Percentiles rank a stretch among this genome's conserved stretches.
Evolutionary conservation across 1,140 invertebrate species (phyloP).

Genomic region (Cyclargus thomasi): DNA sequence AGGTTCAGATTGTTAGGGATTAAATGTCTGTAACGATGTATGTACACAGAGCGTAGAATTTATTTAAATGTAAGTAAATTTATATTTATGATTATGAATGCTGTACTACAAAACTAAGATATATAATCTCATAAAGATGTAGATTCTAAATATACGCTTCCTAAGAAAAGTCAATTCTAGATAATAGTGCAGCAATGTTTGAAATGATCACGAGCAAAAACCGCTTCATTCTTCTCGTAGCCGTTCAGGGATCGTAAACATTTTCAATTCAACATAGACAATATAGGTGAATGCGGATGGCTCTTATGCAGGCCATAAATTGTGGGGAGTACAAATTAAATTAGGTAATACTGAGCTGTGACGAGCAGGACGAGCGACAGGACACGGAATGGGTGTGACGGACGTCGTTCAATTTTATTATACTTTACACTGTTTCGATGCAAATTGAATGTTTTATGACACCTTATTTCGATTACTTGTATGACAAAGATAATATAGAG

Average conservation of each 20-base stretch:
- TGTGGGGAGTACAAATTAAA: slow-evolving; percentile 69
- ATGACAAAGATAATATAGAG: background rate
- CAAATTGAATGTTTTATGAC: background rate
- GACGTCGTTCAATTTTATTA: slow-evolving; percentile 25
- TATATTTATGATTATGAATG: no score
- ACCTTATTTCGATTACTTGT: background rate
- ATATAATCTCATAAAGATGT: no score
- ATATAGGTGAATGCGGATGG: slow-evolving; percentile 48
- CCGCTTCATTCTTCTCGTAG: background rate
- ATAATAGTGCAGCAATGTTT: background rate
- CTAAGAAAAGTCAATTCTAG: no score
- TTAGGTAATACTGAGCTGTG: slow-evolving; percentile 67
- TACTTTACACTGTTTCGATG: slow-evolving; percentile 1
- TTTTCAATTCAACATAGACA: slow-evolving; percentile 23
- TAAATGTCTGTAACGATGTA: no score
- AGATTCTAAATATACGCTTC: no score
- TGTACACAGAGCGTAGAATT: no score
- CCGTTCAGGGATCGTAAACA: background rate
- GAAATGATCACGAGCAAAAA: background rate
- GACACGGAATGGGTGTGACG: slow-evolving; percentile 67
- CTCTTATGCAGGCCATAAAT: slow-evolving; percentile 66
- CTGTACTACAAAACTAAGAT: no score
- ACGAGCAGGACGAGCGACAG: slow-evolving; percentile 52
- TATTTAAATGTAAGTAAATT: no score
- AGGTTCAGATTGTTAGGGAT: no score